A percentile compares a stretch with the other conserved stretches of the same genome.
phyloP scores from a whole-genome alignment of 2,113 vertebrate species.

The Oplegnathus fasciatus region DNA sequence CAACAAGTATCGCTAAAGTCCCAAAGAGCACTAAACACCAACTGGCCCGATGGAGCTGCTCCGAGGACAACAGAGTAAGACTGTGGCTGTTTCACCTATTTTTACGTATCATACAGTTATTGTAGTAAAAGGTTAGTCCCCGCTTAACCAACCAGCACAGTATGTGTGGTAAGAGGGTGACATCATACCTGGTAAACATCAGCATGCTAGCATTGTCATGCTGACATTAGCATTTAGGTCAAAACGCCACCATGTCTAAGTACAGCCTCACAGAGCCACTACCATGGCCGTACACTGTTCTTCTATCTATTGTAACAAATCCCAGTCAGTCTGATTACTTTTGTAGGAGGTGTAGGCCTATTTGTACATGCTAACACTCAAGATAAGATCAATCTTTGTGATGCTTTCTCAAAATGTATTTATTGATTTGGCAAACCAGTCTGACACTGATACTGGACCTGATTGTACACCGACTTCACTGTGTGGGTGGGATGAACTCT shows the following conservation, averaged over 20 bases:
- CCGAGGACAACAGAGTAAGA: not conserved
- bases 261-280: not conserved
- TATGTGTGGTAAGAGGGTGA: not conserved
- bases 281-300: not conserved
- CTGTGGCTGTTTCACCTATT: not conserved
- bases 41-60: not conserved
- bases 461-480: not conserved
- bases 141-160: not conserved
- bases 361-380: not conserved
- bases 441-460: not conserved
- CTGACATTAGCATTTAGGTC: no score
- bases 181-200: not conserved
- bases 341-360: not conserved
- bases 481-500: not conserved
- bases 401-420: not conserved
- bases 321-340: not conserved
- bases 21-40: constrained; percentile 10
- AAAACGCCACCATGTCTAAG: no score
- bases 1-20: constrained; percentile 16
- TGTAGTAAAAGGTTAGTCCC: not conserved
- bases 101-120: not conserved
- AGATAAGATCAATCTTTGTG: not conserved
- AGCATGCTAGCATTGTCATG: not conserved
- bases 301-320: not conserved
- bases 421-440: not conserved